A percentile compares a stretch with the other conserved stretches of the same genome.
These are phyloP conservation scores for Heterohyrax brucei DNA, from an alignment of 2,797 vertebrate genomes.

Conservation along the genomic window DNA sequence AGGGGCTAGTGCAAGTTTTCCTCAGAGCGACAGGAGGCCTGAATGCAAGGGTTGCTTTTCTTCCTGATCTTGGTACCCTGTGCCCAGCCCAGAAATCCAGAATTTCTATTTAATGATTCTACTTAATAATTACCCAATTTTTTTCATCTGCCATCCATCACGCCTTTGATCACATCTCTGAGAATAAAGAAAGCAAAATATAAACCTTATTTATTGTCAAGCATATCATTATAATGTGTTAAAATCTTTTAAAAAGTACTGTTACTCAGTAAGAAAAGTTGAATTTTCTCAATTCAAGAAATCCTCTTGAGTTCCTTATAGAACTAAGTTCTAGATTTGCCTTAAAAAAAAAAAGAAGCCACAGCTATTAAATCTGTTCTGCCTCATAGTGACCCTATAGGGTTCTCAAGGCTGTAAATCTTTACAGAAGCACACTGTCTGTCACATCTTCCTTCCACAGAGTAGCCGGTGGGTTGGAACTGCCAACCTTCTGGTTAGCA, in stretches of 20 bases:
- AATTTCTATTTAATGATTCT: neutral
- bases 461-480: too few relatives aligned
- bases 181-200: neutral
- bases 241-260: neutral
- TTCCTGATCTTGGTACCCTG: neutral
- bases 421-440: too few relatives aligned
- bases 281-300: constrained; percentile 56
- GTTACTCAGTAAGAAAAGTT: neutral
- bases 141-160: neutral
- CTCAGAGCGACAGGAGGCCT: neutral
- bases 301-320: neutral
- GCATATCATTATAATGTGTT: neutral
- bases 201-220: constrained; percentile 32
- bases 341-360: neutral
- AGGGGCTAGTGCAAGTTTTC: neutral
- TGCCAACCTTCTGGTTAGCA: too few relatives aligned
- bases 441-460: too few relatives aligned
- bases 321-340: neutral
- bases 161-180: neutral
- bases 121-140: neutral
- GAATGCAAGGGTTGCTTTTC: neutral
- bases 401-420: neutral
- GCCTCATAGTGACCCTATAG: neutral
- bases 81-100: neutral
- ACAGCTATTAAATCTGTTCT: neutral